phyloP scores from a whole-genome alignment of 1,140 invertebrate species.

The Neodiprion pinetum region DNA sequence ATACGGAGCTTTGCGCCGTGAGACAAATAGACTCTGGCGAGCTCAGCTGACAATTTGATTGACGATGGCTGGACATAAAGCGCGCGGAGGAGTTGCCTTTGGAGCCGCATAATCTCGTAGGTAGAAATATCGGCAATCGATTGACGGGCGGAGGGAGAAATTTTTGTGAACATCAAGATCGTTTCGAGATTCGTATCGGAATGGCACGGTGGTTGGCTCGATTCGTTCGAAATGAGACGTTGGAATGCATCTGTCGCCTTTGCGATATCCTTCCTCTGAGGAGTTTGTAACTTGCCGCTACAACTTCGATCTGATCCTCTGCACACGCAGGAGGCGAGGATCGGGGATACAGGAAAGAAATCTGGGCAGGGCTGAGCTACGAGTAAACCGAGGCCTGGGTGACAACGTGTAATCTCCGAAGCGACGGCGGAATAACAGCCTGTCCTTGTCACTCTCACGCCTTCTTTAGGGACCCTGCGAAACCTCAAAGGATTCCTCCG shows the following conservation, averaged over 20 bases:
- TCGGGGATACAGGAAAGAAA: neutral
- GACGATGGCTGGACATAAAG: no score
- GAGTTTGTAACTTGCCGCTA: neutral
- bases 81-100: no score
- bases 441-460: conserved; percentile 26
- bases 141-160: no score
- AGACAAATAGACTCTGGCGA: no score
- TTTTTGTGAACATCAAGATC: no score
- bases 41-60: no score
- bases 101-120: no score
- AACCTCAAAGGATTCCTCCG: conserved; percentile 4
- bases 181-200: no score
- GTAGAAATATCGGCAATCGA: no score
- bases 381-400: conserved; percentile 34
- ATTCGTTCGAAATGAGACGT: neutral
- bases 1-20: no score
- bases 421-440: conserved; percentile 52
- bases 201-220: no score
- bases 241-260: neutral
- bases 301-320: neutral
- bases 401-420: conserved; percentile 59
- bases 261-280: no score
- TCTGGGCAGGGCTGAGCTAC: neutral
- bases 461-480: neutral
- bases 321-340: neutral